Evolutionary conservation across 1,140 invertebrate genomes (phyloP), one percentile per base, ranked within the genome.

Genomic region (Leptinotarsa texana): DNA sequence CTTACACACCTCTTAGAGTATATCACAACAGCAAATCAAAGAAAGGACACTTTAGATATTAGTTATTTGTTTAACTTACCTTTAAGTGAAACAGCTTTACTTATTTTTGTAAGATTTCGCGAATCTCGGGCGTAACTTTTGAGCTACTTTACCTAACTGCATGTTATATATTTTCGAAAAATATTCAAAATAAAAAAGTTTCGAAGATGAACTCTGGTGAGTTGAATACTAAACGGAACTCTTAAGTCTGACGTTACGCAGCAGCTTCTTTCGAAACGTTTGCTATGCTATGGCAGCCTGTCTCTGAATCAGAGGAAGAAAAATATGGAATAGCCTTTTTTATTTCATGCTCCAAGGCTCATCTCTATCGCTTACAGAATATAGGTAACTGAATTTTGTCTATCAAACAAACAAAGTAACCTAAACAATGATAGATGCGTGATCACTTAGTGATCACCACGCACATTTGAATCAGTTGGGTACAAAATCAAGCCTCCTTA

Each of bases 11-110:
- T 5, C 87, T 94, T 80, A 87, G 92, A 80, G 92, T 94, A 3
- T 93, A 93, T 79, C 92, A 93, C 84, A 93, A 93, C 80, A 91
- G 92, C 79, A 88, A 91, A 82, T 92, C 91, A 70, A 89, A 89
- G 82, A 93, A 93, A 85, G 92, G 92, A 75, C 91, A 94, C 83
- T 93, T 93, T 86, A 89, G 92, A 83, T 94, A 93, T 84, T 94
- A 79, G 57, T 18, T 65, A 66, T n/a, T 51, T 11, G 18, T 13
- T n/a, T n/a, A 51, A 61, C 22, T 57, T 49, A 51, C 21, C 13
- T 49, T 69, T 24, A 69, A 33, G 21, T 69, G 13, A n/a, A 63
- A 72, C 47, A 73, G 33, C 61, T 65, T 73, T 65, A 73, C 71
- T 42, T 73, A 73, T 73, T 66, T 73, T 73, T 65, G 27, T 73